Evolutionary conservation across 2,888 invertebrate species (phyloP).

Genomic region (Cyrtodaria siliqua): DNA sequence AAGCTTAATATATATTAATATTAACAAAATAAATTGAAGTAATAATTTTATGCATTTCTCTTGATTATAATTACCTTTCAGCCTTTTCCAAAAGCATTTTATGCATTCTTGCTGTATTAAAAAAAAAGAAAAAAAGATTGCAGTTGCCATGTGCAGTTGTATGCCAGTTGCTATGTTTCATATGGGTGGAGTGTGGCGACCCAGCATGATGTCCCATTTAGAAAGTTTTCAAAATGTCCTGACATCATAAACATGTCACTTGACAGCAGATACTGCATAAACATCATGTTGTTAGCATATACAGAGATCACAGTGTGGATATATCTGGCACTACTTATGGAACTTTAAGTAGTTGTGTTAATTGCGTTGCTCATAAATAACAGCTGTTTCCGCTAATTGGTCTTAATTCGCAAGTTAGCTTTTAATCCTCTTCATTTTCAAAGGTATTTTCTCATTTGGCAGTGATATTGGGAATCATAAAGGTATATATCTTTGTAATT

Average conservation of each 20-base stretch:
- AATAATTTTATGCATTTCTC: too few relatives aligned
- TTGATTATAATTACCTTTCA: too few relatives aligned
- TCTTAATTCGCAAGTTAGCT: not conserved
- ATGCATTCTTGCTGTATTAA: too few relatives aligned
- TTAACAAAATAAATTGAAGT: too few relatives aligned
- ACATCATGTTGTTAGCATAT: not conserved
- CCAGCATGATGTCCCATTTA: not conserved
- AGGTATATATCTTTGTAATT: too few relatives aligned
- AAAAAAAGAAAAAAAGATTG: too few relatives aligned
- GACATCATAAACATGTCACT: conserved; percentile 1
- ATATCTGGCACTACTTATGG: not conserved
- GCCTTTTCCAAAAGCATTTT: too few relatives aligned
- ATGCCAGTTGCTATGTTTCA: too few relatives aligned
- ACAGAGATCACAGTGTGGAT: too few relatives aligned
- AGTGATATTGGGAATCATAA: too few relatives aligned
- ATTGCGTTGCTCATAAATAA: not conserved
- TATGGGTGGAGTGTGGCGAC: not conserved
- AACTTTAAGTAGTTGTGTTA: not conserved
- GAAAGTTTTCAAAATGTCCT: not conserved
- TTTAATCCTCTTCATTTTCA: not conserved
- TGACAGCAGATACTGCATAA: not conserved
- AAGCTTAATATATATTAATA: too few relatives aligned
- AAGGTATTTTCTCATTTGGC: not conserved
- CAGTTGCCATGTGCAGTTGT: too few relatives aligned
- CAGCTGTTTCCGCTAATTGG: not conserved